Evolutionary conservation across 2,888 invertebrate species (phyloP).

Genomic region (Ophion obscuratus): DNA sequence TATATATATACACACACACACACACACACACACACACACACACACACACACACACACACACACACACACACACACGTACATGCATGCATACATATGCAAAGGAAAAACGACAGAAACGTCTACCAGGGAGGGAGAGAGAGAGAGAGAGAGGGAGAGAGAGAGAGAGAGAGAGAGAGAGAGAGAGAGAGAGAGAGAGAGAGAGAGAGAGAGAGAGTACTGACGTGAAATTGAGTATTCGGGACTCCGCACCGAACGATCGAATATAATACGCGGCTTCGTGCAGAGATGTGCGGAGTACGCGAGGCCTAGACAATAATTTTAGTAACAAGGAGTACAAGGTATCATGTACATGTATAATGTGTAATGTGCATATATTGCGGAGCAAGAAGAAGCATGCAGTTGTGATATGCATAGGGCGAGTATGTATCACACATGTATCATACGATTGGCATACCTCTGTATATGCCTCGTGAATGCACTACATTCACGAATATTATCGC

Average conservation of each 20-base stretch:
- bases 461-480: slow-evolving; percentile 52
- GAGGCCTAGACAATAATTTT: slow-evolving; percentile 79
- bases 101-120: no score
- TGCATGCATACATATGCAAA: not conserved
- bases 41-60: no score
- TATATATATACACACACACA: no score
- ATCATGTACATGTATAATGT: slow-evolving; percentile 6
- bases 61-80: no score
- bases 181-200: slow-evolving; percentile 3
- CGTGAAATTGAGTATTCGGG: slow-evolving; percentile 68
- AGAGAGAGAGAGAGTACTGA: slow-evolving; percentile 13
- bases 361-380: slow-evolving; percentile 26
- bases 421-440: slow-evolving; percentile 37
- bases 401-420: slow-evolving; percentile 14
- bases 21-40: no score
- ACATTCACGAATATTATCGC: slow-evolving; percentile 55
- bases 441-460: slow-evolving; percentile 45
- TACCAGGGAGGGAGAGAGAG: no score
- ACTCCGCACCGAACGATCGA: slow-evolving; percentile 75
- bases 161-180: no score
- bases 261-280: slow-evolving; percentile 1
- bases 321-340: slow-evolving; percentile 79
- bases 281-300: not conserved
- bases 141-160: no score
- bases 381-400: slow-evolving; percentile 62